Evolutionary conservation across 2,113 vertebrate species (phyloP).

Genomic region (Colistium nudipinnis): DNA sequence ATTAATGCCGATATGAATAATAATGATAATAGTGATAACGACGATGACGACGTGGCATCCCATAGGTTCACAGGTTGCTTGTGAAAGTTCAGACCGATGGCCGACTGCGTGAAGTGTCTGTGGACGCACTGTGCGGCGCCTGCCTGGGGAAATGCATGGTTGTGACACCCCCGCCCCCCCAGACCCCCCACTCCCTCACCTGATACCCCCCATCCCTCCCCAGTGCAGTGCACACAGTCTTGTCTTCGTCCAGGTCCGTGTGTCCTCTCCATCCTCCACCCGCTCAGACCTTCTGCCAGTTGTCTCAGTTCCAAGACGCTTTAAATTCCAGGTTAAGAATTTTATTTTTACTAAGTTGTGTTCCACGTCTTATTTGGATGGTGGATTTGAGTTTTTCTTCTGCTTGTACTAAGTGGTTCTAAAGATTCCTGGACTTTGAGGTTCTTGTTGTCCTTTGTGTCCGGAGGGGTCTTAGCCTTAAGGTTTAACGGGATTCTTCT

Average conservation of each 20-base stretch:
- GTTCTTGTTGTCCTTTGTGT: neutral
- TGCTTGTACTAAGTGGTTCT: neutral
- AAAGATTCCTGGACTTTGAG: neutral
- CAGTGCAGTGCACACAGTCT: conserved; percentile 58
- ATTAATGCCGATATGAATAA: conserved; percentile 67
- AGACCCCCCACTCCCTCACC: conserved; percentile 7
- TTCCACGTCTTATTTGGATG: neutral
- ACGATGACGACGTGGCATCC: conserved; percentile 66
- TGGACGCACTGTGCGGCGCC: conserved; percentile 63
- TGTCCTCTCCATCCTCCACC: conserved; percentile 61
- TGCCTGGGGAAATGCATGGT: conserved; percentile 69
- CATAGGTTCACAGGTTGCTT: conserved; percentile 72
- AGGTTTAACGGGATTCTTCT: neutral
- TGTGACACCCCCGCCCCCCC: conserved; percentile 35
- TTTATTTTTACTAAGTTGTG: neutral
- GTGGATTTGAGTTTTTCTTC: neutral
- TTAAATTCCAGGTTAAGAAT: neutral
- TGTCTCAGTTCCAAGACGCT: conserved; percentile 76
- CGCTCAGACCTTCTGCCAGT: conserved; percentile 69
- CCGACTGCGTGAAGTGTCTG: conserved; percentile 55
- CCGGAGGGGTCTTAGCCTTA: conserved; percentile 2
- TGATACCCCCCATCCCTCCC: conserved; percentile 21
- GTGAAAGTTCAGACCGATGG: conserved; percentile 66
- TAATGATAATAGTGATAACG: conserved; percentile 49
- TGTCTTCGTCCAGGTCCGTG: conserved; percentile 63